These are phyloP conservation scores for Euura saliciscinereae DNA, from an alignment of 1,140 invertebrate species.

Conservation along the genomic window DNA sequence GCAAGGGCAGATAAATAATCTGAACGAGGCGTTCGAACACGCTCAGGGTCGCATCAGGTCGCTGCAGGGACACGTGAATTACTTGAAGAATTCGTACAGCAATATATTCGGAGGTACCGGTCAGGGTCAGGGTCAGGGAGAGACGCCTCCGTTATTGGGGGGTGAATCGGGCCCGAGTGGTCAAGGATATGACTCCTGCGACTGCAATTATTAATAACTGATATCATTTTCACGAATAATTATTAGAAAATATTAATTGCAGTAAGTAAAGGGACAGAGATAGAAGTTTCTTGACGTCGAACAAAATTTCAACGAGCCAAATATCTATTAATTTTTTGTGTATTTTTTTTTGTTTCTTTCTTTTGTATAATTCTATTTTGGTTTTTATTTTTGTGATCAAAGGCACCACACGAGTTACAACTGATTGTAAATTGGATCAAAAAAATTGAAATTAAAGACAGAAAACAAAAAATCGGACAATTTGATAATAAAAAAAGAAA, in stretches of 20 bases:
- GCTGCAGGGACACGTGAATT: conserved; percentile 68
- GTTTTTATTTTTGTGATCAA: too few relatives aligned
- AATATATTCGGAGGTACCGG: conserved; percentile 40
- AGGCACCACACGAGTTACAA: too few relatives aligned
- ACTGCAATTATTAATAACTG: conserved; percentile 43
- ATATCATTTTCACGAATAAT: neutral
- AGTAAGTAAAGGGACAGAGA: neutral
- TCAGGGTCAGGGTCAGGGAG: conserved; percentile 32
- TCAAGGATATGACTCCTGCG: conserved; percentile 46
- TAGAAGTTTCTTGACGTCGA: neutral
- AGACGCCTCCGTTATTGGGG: conserved; percentile 17
- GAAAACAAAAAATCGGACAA: too few relatives aligned
- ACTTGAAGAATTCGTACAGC: conserved; percentile 64
- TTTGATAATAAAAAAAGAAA: too few relatives aligned
- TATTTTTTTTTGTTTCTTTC: neutral
- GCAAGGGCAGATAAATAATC: conserved; percentile 69
- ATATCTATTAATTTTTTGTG: neutral
- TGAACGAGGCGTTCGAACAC: conserved; percentile 72
- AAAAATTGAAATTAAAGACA: too few relatives aligned
- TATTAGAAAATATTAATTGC: neutral
- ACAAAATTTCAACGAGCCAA: neutral
- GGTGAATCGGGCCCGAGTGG: conserved; percentile 21
- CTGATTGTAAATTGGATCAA: too few relatives aligned
- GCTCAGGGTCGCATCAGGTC: conserved; percentile 69
- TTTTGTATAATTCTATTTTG: neutral